A percentile compares a stretch with the other conserved stretches of the same genome.
Evolutionary conservation across 2,797 vertebrate species (phyloP).

Genomic region (Enoplosus armatus): DNA sequence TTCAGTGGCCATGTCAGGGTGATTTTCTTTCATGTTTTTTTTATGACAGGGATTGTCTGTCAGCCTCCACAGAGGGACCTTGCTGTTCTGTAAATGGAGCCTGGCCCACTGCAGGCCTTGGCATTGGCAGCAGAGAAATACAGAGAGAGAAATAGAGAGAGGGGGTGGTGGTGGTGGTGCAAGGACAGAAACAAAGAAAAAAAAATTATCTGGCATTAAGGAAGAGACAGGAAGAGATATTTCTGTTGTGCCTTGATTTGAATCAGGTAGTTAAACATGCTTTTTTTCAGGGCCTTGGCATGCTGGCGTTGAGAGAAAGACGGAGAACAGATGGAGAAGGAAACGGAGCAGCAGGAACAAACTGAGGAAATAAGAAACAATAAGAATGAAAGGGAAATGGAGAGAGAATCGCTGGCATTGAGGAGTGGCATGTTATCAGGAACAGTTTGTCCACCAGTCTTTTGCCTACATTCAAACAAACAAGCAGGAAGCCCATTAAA

Average conservation of each 20-base stretch:
- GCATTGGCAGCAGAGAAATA: slow-evolving; percentile 29
- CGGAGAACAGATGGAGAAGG: slow-evolving; percentile 59
- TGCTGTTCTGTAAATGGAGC: slow-evolving; percentile 58
- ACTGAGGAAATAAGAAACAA: slow-evolving; percentile 49
- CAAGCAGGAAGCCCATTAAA: slow-evolving; percentile 20
- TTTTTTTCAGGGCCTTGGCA: slow-evolving; percentile 47
- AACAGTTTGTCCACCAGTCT: slow-evolving; percentile 15
- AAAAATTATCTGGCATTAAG: slow-evolving; percentile 49
- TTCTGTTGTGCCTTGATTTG: slow-evolving; percentile 45
- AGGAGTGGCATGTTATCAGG: slow-evolving; percentile 31
- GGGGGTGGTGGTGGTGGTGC: not conserved
- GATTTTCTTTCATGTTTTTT: slow-evolving; percentile 33
- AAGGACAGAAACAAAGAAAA: slow-evolving; percentile 48
- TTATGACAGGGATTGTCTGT: slow-evolving; percentile 45
- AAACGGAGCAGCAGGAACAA: slow-evolving; percentile 38
- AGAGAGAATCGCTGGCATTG: slow-evolving; percentile 43
- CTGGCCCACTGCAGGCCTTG: slow-evolving; percentile 45
- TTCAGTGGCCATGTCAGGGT: slow-evolving; percentile 24
- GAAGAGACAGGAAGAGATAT: slow-evolving; percentile 30
- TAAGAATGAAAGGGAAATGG: slow-evolving; percentile 41
- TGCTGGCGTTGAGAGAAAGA: slow-evolving; percentile 34
- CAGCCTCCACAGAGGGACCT: slow-evolving; percentile 46
- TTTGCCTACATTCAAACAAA: slow-evolving; percentile 41
- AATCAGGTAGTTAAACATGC: slow-evolving; percentile 52
- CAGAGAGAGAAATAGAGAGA: not conserved